phyloP scores from a whole-genome alignment of 1,140 invertebrate species.

The Batillaria attramentaria region DNA sequence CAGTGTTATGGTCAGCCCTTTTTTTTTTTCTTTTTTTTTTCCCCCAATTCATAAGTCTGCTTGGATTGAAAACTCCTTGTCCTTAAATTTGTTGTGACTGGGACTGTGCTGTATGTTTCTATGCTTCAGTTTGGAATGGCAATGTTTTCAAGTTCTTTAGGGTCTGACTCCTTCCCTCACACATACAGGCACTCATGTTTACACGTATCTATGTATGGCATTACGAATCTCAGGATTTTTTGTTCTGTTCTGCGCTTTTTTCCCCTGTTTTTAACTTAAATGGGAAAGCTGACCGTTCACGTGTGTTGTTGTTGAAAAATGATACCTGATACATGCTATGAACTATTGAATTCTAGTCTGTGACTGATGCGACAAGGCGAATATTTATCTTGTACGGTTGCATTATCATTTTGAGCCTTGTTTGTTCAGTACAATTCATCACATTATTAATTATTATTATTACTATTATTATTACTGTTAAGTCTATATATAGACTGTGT shows the following conservation, averaged over 20 bases:
- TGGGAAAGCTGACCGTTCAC: no score
- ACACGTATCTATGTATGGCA: constrained; percentile 15
- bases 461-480: constrained; percentile 3
- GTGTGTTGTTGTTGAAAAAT: constrained; percentile 75
- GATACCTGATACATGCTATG: constrained; percentile 35
- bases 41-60: background rate
- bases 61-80: background rate
- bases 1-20: no score
- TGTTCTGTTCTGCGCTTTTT: constrained; percentile 84
- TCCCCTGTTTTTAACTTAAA: constrained; percentile 90
- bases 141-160: no score
- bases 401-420: background rate
- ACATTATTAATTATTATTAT: background rate
- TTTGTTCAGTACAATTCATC: background rate
- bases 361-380: constrained; percentile 4
- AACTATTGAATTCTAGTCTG: constrained; percentile 33
- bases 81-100: background rate
- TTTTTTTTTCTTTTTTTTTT: no score
- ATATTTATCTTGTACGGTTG: no score
- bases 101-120: constrained; percentile 9
- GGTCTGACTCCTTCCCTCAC: background rate
- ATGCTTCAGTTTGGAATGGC: no score
- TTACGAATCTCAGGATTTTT: constrained; percentile 21
- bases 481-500: constrained; percentile 7
- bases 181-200: constrained; percentile 42